Percentiles rank a stretch among this genome's conserved stretches.
Conservation (phyloP, 2,113 vertebrate genomes). For the Anolis sagrei region DNA sequence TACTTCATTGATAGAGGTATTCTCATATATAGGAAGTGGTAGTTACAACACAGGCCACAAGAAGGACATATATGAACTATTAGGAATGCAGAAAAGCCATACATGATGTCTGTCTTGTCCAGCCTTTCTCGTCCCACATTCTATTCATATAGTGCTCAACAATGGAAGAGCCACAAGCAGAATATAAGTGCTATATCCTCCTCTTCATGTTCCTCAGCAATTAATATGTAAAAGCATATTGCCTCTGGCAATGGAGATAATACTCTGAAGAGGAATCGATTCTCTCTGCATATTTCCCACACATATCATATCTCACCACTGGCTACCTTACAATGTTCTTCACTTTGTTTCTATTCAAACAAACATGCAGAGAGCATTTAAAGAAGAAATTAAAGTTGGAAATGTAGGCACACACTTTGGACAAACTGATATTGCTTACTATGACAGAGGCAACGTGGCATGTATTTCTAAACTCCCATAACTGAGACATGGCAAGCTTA, state of each 20-base stretch:
- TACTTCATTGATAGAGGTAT: too few species aligned
- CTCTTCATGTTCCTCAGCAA: neutral
- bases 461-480: neutral
- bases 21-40: too few species aligned
- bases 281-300: slow-evolving; percentile 12
- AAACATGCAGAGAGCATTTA: neutral
- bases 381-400: neutral
- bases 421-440: neutral
- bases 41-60: neutral
- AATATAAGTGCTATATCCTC: neutral
- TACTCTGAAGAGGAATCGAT: neutral
- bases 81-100: neutral
- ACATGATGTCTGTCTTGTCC: neutral
- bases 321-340: neutral
- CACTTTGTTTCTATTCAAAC: slow-evolving; percentile 12
- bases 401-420: neutral
- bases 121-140: neutral
- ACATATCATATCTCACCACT: slow-evolving; percentile 2
- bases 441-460: slow-evolving; percentile 5
- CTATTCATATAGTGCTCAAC: neutral
- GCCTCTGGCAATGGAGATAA: neutral
- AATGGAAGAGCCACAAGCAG: neutral
- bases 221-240: neutral
- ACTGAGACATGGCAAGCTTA: slow-evolving; percentile 11
- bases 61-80: neutral